Evolutionary conservation across 2,113 vertebrate species (phyloP).

Genomic region (Lampris incognitus): DNA sequence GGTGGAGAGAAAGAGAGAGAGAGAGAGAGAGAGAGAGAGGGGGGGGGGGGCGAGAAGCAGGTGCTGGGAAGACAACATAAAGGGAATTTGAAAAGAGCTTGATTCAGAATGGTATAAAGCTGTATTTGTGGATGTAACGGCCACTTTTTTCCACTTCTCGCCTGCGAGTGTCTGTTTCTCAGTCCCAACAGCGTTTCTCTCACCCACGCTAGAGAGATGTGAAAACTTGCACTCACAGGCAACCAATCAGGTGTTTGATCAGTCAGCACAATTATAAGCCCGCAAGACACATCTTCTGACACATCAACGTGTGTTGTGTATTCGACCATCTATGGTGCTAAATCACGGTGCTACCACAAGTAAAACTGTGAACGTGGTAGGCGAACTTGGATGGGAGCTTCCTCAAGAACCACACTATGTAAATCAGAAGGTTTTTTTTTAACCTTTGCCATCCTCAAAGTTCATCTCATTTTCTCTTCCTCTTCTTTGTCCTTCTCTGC

Average conservation of each 20-base stretch:
- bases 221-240: conserved; percentile 16
- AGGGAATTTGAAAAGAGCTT: not conserved
- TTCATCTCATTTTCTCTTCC: not conserved
- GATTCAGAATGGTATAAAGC: conserved; percentile 15
- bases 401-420: too few species aligned
- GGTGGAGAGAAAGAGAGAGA: not conserved
- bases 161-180: conserved; percentile 14
- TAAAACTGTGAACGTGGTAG: not conserved
- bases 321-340: not conserved
- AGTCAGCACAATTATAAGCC: not conserved
- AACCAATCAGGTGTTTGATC: conserved; percentile 6
- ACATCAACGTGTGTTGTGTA: not conserved
- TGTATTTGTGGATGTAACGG: conserved; percentile 21
- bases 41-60: not conserved
- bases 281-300: not conserved
- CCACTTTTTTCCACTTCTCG: conserved; percentile 24
- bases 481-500: conserved; percentile 19
- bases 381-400: too few species aligned
- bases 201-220: not conserved
- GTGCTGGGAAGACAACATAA: conserved; percentile 13
- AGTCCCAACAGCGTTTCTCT: conserved; percentile 14
- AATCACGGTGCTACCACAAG: not conserved
- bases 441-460: not conserved
- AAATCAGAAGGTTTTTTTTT: too few species aligned
- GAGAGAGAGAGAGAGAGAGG: conserved; percentile 3